Evolutionary conservation across 2,797 vertebrate genomes (phyloP).

Genomic region (Sebastes matsubarae): DNA sequence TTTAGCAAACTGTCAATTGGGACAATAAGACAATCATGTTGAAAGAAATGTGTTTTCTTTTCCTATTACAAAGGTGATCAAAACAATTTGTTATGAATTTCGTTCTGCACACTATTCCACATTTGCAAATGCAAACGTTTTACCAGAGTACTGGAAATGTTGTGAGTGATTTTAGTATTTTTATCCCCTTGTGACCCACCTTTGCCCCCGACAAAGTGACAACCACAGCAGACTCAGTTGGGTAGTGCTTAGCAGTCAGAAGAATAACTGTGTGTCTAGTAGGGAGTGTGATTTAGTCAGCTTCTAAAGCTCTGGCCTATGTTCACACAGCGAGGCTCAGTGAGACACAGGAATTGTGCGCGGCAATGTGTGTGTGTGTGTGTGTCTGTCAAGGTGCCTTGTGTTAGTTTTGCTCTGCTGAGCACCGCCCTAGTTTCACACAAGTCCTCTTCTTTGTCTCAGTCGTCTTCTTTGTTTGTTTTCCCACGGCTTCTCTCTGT

Average conservation of each 20-base stretch:
- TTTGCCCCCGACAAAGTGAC: constrained; percentile 25
- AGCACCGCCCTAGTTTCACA: constrained; percentile 23
- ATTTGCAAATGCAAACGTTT: neutral
- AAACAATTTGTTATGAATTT: neutral
- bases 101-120: neutral
- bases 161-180: neutral
- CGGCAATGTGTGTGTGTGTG: neutral
- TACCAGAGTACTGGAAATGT: neutral
- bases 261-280: constrained; percentile 22
- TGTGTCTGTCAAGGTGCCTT: constrained; percentile 26
- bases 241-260: constrained; percentile 29
- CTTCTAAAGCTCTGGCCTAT: constrained; percentile 28
- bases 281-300: constrained; percentile 50
- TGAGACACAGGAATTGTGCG: constrained; percentile 5
- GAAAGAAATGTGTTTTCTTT: neutral
- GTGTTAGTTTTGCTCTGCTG: constrained; percentile 46
- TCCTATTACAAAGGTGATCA: neutral
- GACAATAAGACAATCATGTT: neutral
- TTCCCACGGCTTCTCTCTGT: neutral
- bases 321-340: constrained; percentile 31
- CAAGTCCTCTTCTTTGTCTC: constrained; percentile 18
- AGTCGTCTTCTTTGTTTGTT: neutral
- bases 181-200: neutral
- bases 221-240: constrained; percentile 15
- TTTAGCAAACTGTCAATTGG: neutral